phyloP scores from a whole-genome alignment of 1,140 invertebrate species.

The Drosophila paulistorum region DNA sequence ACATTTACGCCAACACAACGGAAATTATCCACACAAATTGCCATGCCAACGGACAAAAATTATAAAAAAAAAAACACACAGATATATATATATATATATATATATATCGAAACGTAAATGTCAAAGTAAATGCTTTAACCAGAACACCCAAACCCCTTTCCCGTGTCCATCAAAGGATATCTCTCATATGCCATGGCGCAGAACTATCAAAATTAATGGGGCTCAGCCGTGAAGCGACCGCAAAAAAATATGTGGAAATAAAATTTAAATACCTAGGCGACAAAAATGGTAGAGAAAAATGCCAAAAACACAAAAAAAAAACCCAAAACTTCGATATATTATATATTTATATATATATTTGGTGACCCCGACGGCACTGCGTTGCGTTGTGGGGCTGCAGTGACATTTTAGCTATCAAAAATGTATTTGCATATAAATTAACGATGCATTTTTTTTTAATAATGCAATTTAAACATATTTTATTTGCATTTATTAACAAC shows the following conservation, averaged over 20 bases:
- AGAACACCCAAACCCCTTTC: background rate
- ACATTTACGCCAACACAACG: background rate
- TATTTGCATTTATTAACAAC: constrained; percentile 78
- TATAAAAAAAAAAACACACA: background rate
- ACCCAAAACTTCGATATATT: background rate
- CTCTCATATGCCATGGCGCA: constrained; percentile 59
- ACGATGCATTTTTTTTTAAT: constrained; percentile 75
- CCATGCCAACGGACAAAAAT: constrained; percentile 47
- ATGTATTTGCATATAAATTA: constrained; percentile 81
- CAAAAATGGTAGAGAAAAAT: constrained; percentile 25
- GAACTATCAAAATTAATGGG: constrained; percentile 77
- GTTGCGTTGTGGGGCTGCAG: constrained; percentile 22
- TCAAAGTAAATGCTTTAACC: constrained; percentile 49
- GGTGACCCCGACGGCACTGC: background rate
- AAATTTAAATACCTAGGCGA: constrained; percentile 66
- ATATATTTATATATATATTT: background rate
- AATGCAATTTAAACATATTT: constrained; percentile 81
- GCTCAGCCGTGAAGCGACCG: constrained; percentile 41
- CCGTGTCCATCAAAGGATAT: constrained; percentile 68
- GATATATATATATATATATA: too few species aligned
- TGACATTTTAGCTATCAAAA: constrained; percentile 80
- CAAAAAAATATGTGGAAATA: constrained; percentile 58
- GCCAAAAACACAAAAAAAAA: constrained; percentile 24
- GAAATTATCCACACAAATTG: constrained; percentile 23
- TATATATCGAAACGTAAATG: constrained; percentile 24